Conservation (phyloP, 64 coral and sea anemone species). For the Actinia equina region DNA sequence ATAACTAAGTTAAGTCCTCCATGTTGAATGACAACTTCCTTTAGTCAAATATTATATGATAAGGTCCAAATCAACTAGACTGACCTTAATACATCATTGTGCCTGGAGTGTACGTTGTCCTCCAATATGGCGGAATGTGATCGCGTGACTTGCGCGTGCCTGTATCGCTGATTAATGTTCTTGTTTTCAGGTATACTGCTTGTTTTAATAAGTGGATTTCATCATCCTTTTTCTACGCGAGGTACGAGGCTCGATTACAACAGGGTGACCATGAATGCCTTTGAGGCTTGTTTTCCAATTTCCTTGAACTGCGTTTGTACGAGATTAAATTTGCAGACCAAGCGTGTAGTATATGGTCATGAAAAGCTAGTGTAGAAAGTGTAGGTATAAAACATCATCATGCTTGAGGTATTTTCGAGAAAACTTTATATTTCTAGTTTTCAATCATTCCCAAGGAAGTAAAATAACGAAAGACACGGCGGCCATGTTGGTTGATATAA, state of each 20-base stretch:
- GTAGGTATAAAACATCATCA: too few species aligned
- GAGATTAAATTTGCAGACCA: too few species aligned
- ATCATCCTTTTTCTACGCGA: not conserved
- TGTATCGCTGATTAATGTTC: not conserved
- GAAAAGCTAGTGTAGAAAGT: too few species aligned
- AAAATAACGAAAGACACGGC: too few species aligned
- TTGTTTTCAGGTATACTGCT: not conserved
- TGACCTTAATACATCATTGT: not conserved
- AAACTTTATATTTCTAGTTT: too few species aligned
- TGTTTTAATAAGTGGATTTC: not conserved
- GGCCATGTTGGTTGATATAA: too few species aligned
- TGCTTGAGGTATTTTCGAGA: too few species aligned
- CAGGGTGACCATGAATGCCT: not conserved
- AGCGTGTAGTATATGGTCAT: too few species aligned
- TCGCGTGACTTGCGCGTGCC: not conserved
- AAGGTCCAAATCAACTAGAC: not conserved
- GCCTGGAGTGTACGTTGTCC: not conserved
- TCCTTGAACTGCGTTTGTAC: not conserved
- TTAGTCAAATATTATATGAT: too few species aligned
- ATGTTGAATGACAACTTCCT: too few species aligned
- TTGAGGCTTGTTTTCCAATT: not conserved
- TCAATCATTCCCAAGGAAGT: too few species aligned
- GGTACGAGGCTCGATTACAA: not conserved
- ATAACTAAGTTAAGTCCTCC: too few species aligned
- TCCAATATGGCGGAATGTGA: not conserved